Evolutionary conservation across 64 coral and sea anemone species (phyloP), one percentile per base, ranked within the genome.

Genomic region (Montipora efflorescens): DNA sequence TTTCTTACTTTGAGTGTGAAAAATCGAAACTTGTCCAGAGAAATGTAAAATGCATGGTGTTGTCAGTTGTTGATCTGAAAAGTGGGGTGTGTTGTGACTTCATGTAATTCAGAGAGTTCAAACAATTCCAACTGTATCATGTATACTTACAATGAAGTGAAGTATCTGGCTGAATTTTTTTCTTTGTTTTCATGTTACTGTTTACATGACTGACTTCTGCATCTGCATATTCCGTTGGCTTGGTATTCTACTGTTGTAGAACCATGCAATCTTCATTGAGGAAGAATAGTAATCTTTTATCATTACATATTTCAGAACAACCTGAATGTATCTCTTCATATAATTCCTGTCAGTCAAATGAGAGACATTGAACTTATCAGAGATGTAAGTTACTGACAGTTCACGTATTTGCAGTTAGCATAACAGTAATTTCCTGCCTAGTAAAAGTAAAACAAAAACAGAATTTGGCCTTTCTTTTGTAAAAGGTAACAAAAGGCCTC

Each of bases 261-360:
- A 36, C 36, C 36, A 36, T 36, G 36, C 36, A 36, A 36, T 36
- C 36, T 36, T 36, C 36, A 36, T 36, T 36, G 36, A 36, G 36
- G 36, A 36, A 36, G 28, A 28, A 28, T 28, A 28, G 36, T 36
- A 75, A 75, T 75, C 4, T 15, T 28, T 16, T 19, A 78, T 78
- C 76, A 9, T 47, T 57, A 53, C 79, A 68, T 46, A 57, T 23
- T 93, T 72, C 49, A 62, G 49, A 67, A 88, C 76, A 90, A 90
- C 47, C 66, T 87, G 5, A 70, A 48, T 47, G 95, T 94, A 78
- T 97, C 95, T 45, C 91, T 97, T 72, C 95, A 97, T 89, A 90
- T 97, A 22, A 88, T 97, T 28, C 95, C 95, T 78, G 89, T 97
- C 14, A 84, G 58, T 48, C 95, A 94, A 45, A 97, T 97, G 90